Evolutionary conservation across 2,797 vertebrate species (phyloP), one percentile per base, ranked within the genome.

Genomic region (Sitta carolinensis): DNA sequence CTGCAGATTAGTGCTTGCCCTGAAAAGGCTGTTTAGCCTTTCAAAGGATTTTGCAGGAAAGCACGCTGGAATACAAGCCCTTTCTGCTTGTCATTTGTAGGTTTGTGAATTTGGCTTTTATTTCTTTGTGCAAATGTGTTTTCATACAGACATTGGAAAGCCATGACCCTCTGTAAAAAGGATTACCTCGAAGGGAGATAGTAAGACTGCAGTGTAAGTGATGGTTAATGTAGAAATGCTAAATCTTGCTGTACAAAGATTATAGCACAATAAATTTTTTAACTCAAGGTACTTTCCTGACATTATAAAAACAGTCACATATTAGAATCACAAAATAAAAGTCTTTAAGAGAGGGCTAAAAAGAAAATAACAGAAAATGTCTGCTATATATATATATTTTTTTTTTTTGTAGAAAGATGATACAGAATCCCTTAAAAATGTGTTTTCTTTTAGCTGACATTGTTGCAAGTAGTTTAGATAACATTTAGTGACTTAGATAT

Each of bases 91-190:
- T 83, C 81, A 48, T 93, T 95, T 80, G 87, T 85, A 80, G 57
- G 54, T 92, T 93, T 89, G 75, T 83, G 94, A 95, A 78, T 92
- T 91, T 94, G 57, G 86, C 85, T 95, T 95, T 94, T 91, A 80
- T 89, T 95, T 84, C 87, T 72, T 66, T 66, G 89, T 84, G 70
- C 47, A 93, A 92, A 69, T 82, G 74, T 82, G 67, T 89, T 96
- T 95, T 88, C 70, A 61, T 54, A 55, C 21, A 32, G 90, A 42
- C 86, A 43, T 10, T 70, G 70, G 82, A 93, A 94, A 95, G 93
- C 74, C 84, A 29, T 90, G 91, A 90, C 93, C 88, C 59, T 84
- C 55, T 94, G 80, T 95, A 86, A 95, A 94, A 90, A 84, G 70
- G 70, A 94, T 96, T 96, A 88, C 66, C 80, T 94, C 64, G 34